Conservation (phyloP, 1,140 invertebrate genomes). For the Geopemphigus sp. region DNA sequence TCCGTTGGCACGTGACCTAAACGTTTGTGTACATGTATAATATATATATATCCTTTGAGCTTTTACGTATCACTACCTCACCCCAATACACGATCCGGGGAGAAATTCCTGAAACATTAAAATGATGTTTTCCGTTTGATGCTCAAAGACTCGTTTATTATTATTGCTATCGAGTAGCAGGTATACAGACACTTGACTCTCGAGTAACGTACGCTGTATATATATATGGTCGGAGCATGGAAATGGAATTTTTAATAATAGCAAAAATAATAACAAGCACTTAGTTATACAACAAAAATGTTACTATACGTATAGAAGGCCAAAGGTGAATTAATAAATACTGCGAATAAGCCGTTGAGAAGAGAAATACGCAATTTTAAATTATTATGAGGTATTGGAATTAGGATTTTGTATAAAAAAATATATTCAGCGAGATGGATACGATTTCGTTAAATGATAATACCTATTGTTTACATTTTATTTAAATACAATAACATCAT, state of each 20-base stretch:
- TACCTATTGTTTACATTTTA: not conserved
- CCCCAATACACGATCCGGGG: not conserved
- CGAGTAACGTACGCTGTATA: not conserved
- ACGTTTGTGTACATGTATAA: slow-evolving; percentile 1
- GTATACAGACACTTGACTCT: slow-evolving; percentile 35
- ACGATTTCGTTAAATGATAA: not conserved
- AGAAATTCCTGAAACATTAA: slow-evolving; percentile 39
- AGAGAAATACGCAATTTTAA: not conserved
- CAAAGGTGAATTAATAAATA: slow-evolving; percentile 7
- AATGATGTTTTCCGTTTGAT: slow-evolving; percentile 41
- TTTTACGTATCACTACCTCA: not conserved
- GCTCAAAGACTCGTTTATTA: slow-evolving; percentile 30
- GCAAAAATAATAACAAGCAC: not conserved
- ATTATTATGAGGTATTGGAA: not conserved
- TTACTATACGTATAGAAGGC: not conserved
- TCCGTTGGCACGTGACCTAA: slow-evolving; percentile 19
- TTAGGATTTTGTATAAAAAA: not conserved
- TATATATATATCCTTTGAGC: not conserved
- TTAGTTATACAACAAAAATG: not conserved
- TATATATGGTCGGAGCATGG: not conserved
- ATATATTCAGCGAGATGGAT: not conserved
- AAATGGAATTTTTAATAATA: slow-evolving; percentile 42
- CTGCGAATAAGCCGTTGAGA: not conserved
- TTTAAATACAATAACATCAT: not conserved
- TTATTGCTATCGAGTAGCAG: slow-evolving; percentile 25